Evolutionary conservation across 2,888 invertebrate species (phyloP).

Genomic region (Sinelater perroti): DNA sequence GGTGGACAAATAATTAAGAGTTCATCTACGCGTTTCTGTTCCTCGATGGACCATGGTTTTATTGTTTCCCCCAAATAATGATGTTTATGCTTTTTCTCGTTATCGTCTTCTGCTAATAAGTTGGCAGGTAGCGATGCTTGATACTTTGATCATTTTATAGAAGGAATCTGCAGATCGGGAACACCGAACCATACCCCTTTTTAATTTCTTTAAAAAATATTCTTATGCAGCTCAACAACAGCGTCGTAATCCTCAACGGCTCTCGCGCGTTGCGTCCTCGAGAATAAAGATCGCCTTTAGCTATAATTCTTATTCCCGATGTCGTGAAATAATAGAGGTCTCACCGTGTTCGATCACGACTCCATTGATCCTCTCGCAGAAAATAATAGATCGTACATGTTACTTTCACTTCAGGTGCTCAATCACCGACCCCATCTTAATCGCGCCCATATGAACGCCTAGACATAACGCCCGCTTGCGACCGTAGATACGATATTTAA

Average conservation of each 20-base stretch:
- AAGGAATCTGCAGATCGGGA: constrained; percentile 71
- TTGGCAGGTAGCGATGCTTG: constrained; percentile 67
- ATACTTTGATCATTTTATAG: constrained; percentile 79
- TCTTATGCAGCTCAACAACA: constrained; percentile 71
- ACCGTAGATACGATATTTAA: no score
- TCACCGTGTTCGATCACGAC: no score
- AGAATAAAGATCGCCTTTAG: constrained; percentile 80
- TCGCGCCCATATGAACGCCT: no score
- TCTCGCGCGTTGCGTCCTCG: constrained; percentile 77
- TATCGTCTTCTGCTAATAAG: constrained; percentile 44
- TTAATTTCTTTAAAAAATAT: constrained; percentile 74
- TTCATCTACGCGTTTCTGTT: constrained; percentile 87
- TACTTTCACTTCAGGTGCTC: no score
- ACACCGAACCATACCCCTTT: constrained; percentile 72
- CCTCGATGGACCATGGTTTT: constrained; percentile 85
- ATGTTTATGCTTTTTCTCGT: no score
- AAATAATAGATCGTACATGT: no score
- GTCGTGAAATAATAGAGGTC: no score
- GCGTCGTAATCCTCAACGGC: constrained; percentile 78
- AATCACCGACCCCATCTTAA: no score
- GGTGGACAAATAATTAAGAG: constrained; percentile 84
- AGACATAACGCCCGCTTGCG: no score
- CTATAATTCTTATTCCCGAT: constrained; percentile 87
- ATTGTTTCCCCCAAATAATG: constrained; percentile 41
- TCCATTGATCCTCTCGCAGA: no score